Evolutionary conservation across 1,140 invertebrate species (phyloP).

Genomic region (Sycophila sp.): DNA sequence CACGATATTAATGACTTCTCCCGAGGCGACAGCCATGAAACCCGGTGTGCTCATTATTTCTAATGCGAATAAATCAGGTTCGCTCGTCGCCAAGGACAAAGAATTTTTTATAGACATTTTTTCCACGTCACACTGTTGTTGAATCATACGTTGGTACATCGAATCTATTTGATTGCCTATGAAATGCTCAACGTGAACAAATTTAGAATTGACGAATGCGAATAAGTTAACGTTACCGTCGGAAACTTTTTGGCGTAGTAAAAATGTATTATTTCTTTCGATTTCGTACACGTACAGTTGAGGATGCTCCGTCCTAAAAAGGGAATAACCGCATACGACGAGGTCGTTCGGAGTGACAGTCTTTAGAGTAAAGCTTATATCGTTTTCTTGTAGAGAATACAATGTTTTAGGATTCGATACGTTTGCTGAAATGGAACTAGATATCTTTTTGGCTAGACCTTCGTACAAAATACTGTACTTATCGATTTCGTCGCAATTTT

Average conservation of each 20-base stretch:
- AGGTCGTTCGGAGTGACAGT: no score
- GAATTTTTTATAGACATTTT: constrained; percentile 23
- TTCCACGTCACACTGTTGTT: constrained; percentile 25
- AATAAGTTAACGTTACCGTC: constrained; percentile 44
- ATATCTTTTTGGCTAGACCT: background rate
- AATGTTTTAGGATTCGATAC: no score
- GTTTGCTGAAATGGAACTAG: no score
- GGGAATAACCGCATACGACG: background rate
- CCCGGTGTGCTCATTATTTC: constrained; percentile 35
- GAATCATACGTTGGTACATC: constrained; percentile 23
- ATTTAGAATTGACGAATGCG: constrained; percentile 38
- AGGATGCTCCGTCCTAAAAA: background rate
- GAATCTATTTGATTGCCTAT: constrained; percentile 1
- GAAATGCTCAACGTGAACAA: constrained; percentile 35
- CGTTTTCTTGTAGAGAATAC: no score
- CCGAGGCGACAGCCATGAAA: constrained; percentile 33
- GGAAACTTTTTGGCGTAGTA: background rate
- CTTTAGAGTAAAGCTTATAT: no score
- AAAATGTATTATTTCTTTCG: background rate
- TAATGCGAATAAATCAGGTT: constrained; percentile 35
- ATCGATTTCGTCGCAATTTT: no score
- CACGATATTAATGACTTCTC: constrained; percentile 29
- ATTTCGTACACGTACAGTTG: background rate
- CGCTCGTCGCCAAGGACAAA: constrained; percentile 4
- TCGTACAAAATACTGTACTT: no score